A percentile compares a stretch with the other conserved stretches of the same genome.
Evolutionary conservation across 53 echinoderm and acorn worm genomes (phyloP).

Genomic region (Paracentrotus lividus): DNA sequence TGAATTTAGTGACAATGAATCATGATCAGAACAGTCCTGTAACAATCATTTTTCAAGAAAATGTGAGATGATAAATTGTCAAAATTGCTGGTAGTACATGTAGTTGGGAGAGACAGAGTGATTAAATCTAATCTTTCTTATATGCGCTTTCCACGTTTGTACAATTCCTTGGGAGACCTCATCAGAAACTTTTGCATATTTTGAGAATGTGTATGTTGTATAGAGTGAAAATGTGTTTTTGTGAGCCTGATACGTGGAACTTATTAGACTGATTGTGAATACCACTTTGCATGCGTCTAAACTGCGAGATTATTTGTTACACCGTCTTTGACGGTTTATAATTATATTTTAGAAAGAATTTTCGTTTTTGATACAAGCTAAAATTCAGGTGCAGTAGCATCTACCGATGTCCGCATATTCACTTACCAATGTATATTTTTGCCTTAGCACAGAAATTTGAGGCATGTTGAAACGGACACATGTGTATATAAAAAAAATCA

Average conservation of each 20-base stretch:
- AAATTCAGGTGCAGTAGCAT: not conserved
- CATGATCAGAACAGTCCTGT: too few relatives aligned
- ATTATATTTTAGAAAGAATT: slow-evolving; percentile 8
- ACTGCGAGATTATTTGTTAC: not conserved
- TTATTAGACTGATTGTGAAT: not conserved
- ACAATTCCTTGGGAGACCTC: too few relatives aligned
- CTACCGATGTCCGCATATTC: not conserved
- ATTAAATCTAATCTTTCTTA: too few relatives aligned
- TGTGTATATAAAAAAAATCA: not conserved
- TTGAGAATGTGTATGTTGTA: not conserved
- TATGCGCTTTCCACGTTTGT: too few relatives aligned
- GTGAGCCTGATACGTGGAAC: too few relatives aligned
- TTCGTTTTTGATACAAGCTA: not conserved
- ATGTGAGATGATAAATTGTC: too few relatives aligned
- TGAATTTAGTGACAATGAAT: too few relatives aligned
- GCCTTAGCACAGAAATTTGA: not conserved
- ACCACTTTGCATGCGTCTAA: not conserved
- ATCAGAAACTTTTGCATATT: too few relatives aligned
- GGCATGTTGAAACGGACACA: not conserved
- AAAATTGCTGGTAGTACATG: too few relatives aligned
- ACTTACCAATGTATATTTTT: slow-evolving; percentile 26
- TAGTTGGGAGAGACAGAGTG: too few relatives aligned
- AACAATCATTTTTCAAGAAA: too few relatives aligned
- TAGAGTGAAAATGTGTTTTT: not conserved
- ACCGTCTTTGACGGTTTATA: slow-evolving; percentile 39